Base-by-base conservation (phyloP, 2,113 vertebrate genomes). In the Quiscalus mexicanus region DNA sequence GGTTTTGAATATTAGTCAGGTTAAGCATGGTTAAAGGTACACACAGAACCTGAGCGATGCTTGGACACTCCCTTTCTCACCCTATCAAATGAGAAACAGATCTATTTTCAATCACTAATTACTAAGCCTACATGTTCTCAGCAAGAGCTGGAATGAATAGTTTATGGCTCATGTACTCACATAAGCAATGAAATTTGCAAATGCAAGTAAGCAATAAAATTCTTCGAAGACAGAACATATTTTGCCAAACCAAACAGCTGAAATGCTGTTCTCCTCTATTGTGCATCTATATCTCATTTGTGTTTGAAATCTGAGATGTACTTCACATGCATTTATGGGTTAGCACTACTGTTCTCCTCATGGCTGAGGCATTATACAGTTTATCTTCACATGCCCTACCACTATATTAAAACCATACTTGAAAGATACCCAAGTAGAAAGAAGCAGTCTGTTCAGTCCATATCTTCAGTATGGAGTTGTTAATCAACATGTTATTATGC, bases 311-410 rank as follows among this genome's bases (percentile, higher is more conserved):
- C 13, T 21, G 2, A 71, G 41, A 15, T 31, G 20, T 10, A 49
- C 9, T 63, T 52, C 31, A 12, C 33, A n/a, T 2, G 2, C 6
- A 12, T 59, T 87, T 21, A 39, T 9, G 14, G n/a, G 8, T 44
- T 76, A 80, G 33, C 30, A 78, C 30, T 21, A 55, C 31, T 7
- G 7, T 10, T 81, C 33, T 59, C 23, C n/a, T 69, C 23, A 33
- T 0, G 0, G 9, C 0, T 47, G 19, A 84, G 19, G 19, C 39
- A 56, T 22, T 52, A 37, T 2, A 1, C 9, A 37, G 22, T 23
- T 79, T n/a, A 53, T 49, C 53, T 50, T 84, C 22, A 39, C 6
- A 3, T 39, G 58, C 12, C 9, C n/a, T 35, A 55, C 37, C 11
- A 12, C 6, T 41, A 1, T 27, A 84, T 42, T 33, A 42, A 79